A percentile compares a stretch with the other conserved stretches of the same genome.
phyloP scores from a whole-genome alignment of 2,797 vertebrate genomes.

The Arctocebus calabarensis region DNA sequence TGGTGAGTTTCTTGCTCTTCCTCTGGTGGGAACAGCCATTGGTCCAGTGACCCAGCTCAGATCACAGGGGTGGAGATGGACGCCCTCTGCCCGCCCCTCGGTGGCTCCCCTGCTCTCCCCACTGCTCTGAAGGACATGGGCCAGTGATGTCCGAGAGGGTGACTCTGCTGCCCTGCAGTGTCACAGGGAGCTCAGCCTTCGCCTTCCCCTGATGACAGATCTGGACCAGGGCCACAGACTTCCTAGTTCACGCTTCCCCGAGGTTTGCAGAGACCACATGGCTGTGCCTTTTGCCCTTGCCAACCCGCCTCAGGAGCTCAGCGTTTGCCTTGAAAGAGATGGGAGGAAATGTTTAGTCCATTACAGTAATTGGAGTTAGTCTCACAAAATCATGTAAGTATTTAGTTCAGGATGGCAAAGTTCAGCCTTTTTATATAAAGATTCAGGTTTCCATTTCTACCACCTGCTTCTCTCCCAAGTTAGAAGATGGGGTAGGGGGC shows the following conservation, averaged over 20 bases:
- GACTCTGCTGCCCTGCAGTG: fast-evolving
- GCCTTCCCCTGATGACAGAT: fast-evolving
- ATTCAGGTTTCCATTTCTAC: background rate
- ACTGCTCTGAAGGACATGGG: fast-evolving
- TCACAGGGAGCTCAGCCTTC: too few species aligned
- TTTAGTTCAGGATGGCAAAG: background rate
- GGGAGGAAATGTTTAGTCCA: background rate
- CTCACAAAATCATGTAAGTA: too few species aligned
- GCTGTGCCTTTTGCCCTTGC: fast-evolving
- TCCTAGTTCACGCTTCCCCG: too few species aligned
- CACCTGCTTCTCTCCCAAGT: too few species aligned
- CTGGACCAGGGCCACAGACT: background rate
- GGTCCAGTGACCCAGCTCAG: background rate
- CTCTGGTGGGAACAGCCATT: background rate
- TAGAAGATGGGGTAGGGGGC: background rate
- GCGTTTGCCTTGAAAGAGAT: background rate
- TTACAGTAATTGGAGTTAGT: too few species aligned
- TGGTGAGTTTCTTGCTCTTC: background rate
- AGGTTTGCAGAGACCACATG: fast-evolving
- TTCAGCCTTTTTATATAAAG: too few species aligned
- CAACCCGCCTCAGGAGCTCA: fast-evolving
- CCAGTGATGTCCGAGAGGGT: fast-evolving
- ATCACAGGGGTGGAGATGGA: background rate
- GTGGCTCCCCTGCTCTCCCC: fast-evolving
- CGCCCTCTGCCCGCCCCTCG: fast-evolving